Base-by-base conservation (phyloP, 2,888 invertebrate genomes). In the Apotomis betuletana region DNA sequence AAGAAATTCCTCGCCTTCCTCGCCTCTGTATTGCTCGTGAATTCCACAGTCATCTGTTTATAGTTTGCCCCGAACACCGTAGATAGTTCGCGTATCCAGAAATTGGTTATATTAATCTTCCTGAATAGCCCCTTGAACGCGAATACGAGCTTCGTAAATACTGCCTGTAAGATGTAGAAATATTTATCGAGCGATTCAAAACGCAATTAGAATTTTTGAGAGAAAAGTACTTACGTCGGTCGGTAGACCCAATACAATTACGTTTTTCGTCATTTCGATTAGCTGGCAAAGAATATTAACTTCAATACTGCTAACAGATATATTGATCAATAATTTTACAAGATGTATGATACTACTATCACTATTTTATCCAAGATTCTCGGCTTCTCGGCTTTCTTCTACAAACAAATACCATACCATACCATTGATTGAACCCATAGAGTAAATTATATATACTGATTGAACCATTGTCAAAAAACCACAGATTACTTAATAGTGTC, bases 201-300 rank as follows among this genome's bases (percentile, higher is more conserved):
- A 36, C 3, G 15, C 4, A 46, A 13, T 6, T 41, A 6, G 5
- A 49, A 9, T 49, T 6, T 49, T 49, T 51, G 8, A 6, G 36
- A 44, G 27, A 15, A 27, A 12, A 5, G 13, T 60, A 65, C 65
- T 70, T 64, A 70, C 70, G 12, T 70, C 54, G 59, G 5, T 15
- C 13, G 70, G 70, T 13, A 70, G 54, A 12, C 70, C 70, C 38
- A 13, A 49, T 5, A 70, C 69, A 15, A 63, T 3, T 57, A 69
- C 15, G 58, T 44, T 69, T 3, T 15, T 8, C 4, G 57, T 3
- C 69, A 69, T 69, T 27, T 63, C 41, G 58, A 10, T 38, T 12
- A 36, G 36, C 15, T 27, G 51, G 12, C 5, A n/a, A 36, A 12
- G 5, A 36, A 12, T 3, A n/a, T 3, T 49, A 13, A 41, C 13